Evolutionary conservation across 2,113 vertebrate genomes (phyloP).

Genomic region (Coracopsis vasa): DNA sequence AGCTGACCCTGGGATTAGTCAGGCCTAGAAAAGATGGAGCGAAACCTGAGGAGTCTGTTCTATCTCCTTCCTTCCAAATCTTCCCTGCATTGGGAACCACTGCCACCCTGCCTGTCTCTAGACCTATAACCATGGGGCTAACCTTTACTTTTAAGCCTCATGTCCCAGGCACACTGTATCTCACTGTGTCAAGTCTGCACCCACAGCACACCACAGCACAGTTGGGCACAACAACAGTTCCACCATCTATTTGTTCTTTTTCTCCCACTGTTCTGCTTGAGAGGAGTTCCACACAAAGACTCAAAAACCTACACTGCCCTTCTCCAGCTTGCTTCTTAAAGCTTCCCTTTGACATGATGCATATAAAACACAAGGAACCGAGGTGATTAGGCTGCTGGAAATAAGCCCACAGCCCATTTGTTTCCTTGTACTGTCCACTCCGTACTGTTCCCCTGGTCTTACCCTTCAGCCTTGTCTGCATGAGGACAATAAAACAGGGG

Average conservation of each 20-base stretch:
- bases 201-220: not conserved
- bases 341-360: not conserved
- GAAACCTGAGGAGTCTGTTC: not conserved
- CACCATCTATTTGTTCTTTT: not conserved
- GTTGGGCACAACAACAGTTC: not conserved
- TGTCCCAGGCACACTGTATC: not conserved
- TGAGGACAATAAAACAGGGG: not conserved
- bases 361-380: not conserved
- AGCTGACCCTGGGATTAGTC: not conserved
- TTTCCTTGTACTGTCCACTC: not conserved
- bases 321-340: not conserved
- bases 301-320: not conserved
- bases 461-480: not conserved
- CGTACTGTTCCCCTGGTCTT: not conserved
- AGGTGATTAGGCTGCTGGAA: not conserved
- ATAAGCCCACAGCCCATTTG: not conserved
- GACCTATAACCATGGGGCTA: not conserved
- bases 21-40: not conserved
- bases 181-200: not conserved
- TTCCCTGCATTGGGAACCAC: not conserved
- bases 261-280: not conserved
- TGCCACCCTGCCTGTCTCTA: not conserved
- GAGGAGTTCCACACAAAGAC: not conserved
- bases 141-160: not conserved
- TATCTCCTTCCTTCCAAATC: not conserved